Evolutionary conservation across 2,888 invertebrate species (phyloP), one percentile per base, ranked within the genome.

Genomic region (Digitonthophagus gazella): DNA sequence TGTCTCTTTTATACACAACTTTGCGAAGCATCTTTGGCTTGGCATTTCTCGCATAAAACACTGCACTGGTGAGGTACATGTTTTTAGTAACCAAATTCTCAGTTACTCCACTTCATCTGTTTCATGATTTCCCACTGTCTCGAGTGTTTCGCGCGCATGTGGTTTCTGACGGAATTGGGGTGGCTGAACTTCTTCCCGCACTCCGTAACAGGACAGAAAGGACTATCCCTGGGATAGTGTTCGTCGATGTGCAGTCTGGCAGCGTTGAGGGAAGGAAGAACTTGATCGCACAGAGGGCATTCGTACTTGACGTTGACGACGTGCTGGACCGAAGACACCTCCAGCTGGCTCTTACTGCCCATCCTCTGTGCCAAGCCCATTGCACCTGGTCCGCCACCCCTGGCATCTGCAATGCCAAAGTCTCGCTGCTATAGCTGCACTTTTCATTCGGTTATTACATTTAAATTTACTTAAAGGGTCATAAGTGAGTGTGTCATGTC

Each of bases 81-180:
- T 44, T 44, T 44, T 44, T 44, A 44, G 6, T 44, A 11, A 44
- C 28, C 28, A 11, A 57, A 15, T 61, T 61, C 61, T 61, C 67
- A 70, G 6, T 66, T 66, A 78, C 89, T 89, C 91, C 91, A 91
- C 79, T 90, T 89, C 73, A 91, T 85, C 68, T 91, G 91, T 84
- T 93, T 93, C 89, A 93, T 93, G 81, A 89, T 88, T 79, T 91
- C 91, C 93, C 93, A 93, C 80, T 93, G 91, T 75, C 87, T 84
- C 64, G 91, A 88, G 83, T 93, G 93, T 83, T 93, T 93, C 79
- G 91, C 87, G 76, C 93, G 86, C 93, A 93, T 93, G 84, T 93
- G 93, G 85, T 93, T 93, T 77, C 93, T 88, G 75, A 93, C 93
- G 69, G 93, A 93, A 85, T 93, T 93, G 72, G 93, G 93, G 83